phyloP scores from a whole-genome alignment of 2,113 vertebrate species.

The Oryzias javanicus region DNA sequence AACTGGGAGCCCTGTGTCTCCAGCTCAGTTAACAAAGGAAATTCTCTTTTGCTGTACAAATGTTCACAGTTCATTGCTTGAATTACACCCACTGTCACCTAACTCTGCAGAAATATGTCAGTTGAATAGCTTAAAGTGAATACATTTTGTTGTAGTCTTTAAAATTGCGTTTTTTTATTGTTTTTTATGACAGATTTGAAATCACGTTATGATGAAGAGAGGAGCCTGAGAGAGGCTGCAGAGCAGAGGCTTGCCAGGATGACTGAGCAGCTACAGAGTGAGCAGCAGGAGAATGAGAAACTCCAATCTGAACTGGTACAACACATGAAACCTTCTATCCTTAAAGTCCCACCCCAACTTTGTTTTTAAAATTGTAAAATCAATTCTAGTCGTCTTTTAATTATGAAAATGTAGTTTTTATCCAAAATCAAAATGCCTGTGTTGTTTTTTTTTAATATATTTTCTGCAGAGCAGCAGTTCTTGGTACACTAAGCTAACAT shows the following conservation, averaged over 20 bases:
- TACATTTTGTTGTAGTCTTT: background rate
- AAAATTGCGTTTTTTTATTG: background rate
- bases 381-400: too few relatives aligned
- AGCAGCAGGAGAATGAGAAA: slow-evolving; percentile 80
- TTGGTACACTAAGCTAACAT: too few relatives aligned
- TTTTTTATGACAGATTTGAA: slow-evolving; percentile 82
- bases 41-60: background rate
- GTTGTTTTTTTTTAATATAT: too few relatives aligned
- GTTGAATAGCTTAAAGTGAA: background rate
- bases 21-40: slow-evolving; percentile 24
- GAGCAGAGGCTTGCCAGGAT: slow-evolving; percentile 82
- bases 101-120: background rate
- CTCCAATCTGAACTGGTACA: slow-evolving; percentile 93
- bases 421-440: too few relatives aligned
- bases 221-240: slow-evolving; percentile 83
- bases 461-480: too few relatives aligned
- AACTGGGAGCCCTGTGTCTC: slow-evolving; percentile 13
- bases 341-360: background rate
- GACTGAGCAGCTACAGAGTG: slow-evolving; percentile 84
- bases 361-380: too few relatives aligned
- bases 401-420: too few relatives aligned
- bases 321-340: background rate
- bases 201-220: slow-evolving; percentile 94
- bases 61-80: slow-evolving; percentile 6
- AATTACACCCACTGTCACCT: background rate